A percentile compares a stretch with the other conserved stretches of the same genome.
Evolutionary conservation across 1,140 invertebrate species (phyloP).

Genomic region (Drosophila athabasca): DNA sequence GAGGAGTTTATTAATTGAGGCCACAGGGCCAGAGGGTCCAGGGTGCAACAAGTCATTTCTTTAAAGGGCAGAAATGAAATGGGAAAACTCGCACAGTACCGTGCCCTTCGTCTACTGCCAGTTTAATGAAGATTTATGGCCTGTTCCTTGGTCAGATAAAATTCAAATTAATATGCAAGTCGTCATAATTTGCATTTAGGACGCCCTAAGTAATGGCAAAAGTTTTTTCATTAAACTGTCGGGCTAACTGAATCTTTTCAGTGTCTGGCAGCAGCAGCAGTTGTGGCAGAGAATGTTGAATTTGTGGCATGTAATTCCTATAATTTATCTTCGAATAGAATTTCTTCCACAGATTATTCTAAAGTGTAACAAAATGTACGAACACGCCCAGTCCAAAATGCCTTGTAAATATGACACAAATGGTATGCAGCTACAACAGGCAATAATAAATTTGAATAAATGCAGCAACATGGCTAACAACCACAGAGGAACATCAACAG

Average conservation of each 20-base stretch:
- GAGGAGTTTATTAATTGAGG: too few species aligned
- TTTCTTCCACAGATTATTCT: conserved; percentile 28
- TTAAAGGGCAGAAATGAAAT: not conserved
- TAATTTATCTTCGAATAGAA: conserved; percentile 33
- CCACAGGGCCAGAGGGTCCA: too few species aligned
- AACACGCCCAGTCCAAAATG: conserved; percentile 18
- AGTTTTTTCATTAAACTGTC: conserved; percentile 67
- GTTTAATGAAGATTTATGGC: conserved; percentile 62
- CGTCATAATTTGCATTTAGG: conserved; percentile 70
- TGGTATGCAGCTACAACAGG: conserved; percentile 44
- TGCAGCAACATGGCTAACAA: conserved; percentile 38
- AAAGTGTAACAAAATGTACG: conserved; percentile 27
- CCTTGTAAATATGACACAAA: conserved; percentile 64
- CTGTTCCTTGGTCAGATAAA: conserved; percentile 28
- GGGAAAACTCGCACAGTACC: not conserved
- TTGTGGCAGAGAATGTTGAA: conserved; percentile 11
- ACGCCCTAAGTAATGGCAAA: conserved; percentile 60
- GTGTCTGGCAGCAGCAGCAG: not conserved
- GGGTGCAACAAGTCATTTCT: conserved; percentile 34
- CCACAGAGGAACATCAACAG: conserved; percentile 57
- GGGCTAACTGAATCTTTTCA: conserved; percentile 46
- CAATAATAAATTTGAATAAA: conserved; percentile 58
- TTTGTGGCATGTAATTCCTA: conserved; percentile 43
- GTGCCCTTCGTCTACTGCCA: not conserved
- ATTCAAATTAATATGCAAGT: conserved; percentile 65